A percentile compares a stretch with the other conserved stretches of the same genome.
Evolutionary conservation across 2,888 invertebrate genomes (phyloP).

Genomic region (Catocala fraxini): DNA sequence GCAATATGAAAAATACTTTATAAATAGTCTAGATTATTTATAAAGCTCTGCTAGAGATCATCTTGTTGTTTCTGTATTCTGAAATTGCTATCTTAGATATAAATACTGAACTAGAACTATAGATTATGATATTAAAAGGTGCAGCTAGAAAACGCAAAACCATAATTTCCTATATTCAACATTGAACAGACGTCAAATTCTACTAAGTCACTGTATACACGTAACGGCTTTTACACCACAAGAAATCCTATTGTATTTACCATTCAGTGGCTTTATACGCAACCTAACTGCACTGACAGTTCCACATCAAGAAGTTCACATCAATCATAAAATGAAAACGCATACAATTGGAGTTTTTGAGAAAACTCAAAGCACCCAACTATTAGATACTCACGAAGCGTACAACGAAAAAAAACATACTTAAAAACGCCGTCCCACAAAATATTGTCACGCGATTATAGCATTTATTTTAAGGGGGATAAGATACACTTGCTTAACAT

Average conservation of each 20-base stretch:
- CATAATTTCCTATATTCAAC: too few species aligned
- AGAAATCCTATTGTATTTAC: slow-evolving; percentile 9
- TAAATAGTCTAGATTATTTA: too few species aligned
- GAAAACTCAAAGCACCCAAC: slow-evolving; percentile 36
- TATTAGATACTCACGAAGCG: slow-evolving; percentile 33
- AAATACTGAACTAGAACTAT: too few species aligned
- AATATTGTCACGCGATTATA: slow-evolving; percentile 20
- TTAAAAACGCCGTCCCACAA: slow-evolving; percentile 17
- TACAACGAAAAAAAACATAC: slow-evolving; percentile 23
- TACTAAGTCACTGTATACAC: too few species aligned
- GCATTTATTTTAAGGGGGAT: slow-evolving; percentile 22
- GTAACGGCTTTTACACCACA: too few species aligned
- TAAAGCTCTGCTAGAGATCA: too few species aligned
- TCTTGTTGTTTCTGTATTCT: too few species aligned
- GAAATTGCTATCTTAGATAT: too few species aligned
- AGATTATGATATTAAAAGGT: too few species aligned
- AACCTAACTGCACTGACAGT: slow-evolving; percentile 16
- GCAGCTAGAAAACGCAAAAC: too few species aligned
- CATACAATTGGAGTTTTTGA: slow-evolving; percentile 42
- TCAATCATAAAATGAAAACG: slow-evolving; percentile 45
- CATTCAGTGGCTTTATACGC: slow-evolving; percentile 1
- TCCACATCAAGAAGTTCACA: slow-evolving; percentile 26
- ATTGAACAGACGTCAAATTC: too few species aligned
- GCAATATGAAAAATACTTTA: too few species aligned
- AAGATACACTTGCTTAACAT: slow-evolving; percentile 27